Evolutionary conservation across 2,113 vertebrate genomes (phyloP).

Genomic region (Heptranchias perlo): DNA sequence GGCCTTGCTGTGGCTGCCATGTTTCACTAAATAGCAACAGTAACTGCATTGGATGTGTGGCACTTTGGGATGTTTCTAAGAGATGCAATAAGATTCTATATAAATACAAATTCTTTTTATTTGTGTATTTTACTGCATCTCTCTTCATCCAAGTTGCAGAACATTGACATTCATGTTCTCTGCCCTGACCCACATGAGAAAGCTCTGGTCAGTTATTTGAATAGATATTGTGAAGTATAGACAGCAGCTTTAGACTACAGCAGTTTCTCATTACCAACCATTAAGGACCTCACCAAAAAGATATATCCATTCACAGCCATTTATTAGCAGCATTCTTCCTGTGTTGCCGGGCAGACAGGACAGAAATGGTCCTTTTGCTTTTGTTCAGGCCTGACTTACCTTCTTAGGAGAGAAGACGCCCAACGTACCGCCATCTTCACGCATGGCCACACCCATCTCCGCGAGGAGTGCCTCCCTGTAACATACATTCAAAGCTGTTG

Average conservation of each 20-base stretch:
- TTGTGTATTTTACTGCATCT: background rate
- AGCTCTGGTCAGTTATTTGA: background rate
- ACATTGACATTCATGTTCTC: background rate
- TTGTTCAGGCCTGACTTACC: constrained; percentile 57
- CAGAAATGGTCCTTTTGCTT: background rate
- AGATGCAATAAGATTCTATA: too few species aligned
- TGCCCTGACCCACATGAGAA: background rate
- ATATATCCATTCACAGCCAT: background rate
- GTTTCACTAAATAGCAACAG: background rate
- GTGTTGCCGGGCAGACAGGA: background rate
- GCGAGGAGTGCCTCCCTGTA: constrained; percentile 89
- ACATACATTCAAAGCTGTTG: background rate
- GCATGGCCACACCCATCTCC: constrained; percentile 96
- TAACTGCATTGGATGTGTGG: background rate
- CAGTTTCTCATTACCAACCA: too few species aligned
- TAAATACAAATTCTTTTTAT: background rate
- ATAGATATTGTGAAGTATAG: background rate
- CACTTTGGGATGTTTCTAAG: background rate
- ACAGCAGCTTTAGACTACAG: background rate
- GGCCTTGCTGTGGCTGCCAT: background rate
- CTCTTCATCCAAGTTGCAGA: background rate
- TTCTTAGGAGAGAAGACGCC: constrained; percentile 97
- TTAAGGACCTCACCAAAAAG: background rate
- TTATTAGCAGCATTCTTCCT: background rate
- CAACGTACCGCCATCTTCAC: constrained; percentile 89